phyloP scores from a whole-genome alignment of 2,113 vertebrate genomes.

The Pelecanus crispus region DNA sequence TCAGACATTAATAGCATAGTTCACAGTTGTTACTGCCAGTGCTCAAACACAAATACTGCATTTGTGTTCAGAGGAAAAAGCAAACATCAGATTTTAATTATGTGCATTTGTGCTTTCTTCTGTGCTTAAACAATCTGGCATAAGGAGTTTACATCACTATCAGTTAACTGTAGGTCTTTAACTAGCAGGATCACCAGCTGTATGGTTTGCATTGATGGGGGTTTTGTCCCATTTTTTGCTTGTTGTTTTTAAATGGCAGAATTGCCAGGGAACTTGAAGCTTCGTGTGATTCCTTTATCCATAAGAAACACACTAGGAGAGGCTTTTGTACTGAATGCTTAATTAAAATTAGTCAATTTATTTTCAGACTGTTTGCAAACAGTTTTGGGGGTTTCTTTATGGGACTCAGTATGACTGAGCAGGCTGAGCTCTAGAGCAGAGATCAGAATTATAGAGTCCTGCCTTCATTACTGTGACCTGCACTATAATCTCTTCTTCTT shows the following conservation, averaged over 20 bases:
- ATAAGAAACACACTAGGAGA: background rate
- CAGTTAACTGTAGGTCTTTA: slow-evolving; percentile 58
- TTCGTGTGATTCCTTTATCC: slow-evolving; percentile 18
- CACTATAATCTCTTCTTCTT: background rate
- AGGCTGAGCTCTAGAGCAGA: background rate
- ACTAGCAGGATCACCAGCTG: slow-evolving; percentile 41
- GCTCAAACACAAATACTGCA: slow-evolving; percentile 71
- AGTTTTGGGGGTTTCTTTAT: background rate
- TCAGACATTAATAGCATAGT: slow-evolving; percentile 72
- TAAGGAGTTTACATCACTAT: slow-evolving; percentile 65
- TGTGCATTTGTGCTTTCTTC: slow-evolving; percentile 62
- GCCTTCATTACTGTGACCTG: background rate
- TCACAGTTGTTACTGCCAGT: slow-evolving; percentile 71
- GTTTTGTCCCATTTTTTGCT: background rate
- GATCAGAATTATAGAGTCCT: background rate
- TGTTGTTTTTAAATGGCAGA: background rate
- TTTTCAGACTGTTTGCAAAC: background rate
- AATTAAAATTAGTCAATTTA: background rate
- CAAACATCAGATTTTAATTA: slow-evolving; percentile 76
- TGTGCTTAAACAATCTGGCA: slow-evolving; percentile 66
- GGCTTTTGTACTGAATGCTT: background rate
- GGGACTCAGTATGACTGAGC: background rate
- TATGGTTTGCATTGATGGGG: background rate
- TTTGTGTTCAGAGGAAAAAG: slow-evolving; percentile 67
- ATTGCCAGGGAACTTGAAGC: slow-evolving; percentile 33